A percentile compares a stretch with the other conserved stretches of the same genome.
These are phyloP conservation scores for Pogonomyrmex californicus DNA, from an alignment of 1,140 invertebrate species.

Conservation along the genomic window DNA sequence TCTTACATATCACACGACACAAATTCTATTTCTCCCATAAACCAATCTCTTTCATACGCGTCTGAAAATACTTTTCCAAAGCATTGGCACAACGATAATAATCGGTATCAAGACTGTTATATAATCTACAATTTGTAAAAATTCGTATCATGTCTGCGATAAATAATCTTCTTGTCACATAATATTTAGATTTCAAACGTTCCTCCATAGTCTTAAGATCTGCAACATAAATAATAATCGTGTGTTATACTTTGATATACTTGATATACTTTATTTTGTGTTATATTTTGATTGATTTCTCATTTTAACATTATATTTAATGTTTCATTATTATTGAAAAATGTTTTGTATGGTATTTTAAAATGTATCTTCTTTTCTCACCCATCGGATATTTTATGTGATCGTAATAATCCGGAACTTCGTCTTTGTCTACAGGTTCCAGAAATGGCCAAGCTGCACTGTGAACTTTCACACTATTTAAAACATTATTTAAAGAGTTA, in stretches of 20 bases:
- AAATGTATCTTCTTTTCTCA: constrained; percentile 84
- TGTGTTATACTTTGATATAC: too few relatives aligned
- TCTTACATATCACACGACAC: constrained; percentile 9
- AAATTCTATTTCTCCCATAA: constrained; percentile 91
- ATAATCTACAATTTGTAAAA: constrained; percentile 97
- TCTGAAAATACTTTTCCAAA: constrained; percentile 97
- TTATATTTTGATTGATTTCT: not conserved
- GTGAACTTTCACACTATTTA: constrained; percentile 95
- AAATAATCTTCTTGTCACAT: constrained; percentile 95
- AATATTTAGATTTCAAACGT: constrained; percentile 93
- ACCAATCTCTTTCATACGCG: constrained; percentile 96
- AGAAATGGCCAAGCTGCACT: constrained; percentile 97
- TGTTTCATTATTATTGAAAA: not conserved
- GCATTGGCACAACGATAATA: constrained; percentile 97
- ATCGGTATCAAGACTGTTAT: constrained; percentile 97
- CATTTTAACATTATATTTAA: not conserved
- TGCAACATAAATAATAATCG: constrained; percentile 81
- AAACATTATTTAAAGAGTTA: constrained; percentile 91
- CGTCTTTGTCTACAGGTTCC: constrained; percentile 96
- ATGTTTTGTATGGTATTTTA: not conserved
- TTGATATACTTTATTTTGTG: too few relatives aligned
- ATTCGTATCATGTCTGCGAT: constrained; percentile 98
- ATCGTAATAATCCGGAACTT: constrained; percentile 99
- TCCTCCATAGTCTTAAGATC: constrained; percentile 96
- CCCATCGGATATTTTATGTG: constrained; percentile 99